Percentiles rank a stretch among this genome's conserved stretches.
Conservation (phyloP, 2,888 invertebrate genomes). For the Pycnomerus fuliginosus region DNA sequence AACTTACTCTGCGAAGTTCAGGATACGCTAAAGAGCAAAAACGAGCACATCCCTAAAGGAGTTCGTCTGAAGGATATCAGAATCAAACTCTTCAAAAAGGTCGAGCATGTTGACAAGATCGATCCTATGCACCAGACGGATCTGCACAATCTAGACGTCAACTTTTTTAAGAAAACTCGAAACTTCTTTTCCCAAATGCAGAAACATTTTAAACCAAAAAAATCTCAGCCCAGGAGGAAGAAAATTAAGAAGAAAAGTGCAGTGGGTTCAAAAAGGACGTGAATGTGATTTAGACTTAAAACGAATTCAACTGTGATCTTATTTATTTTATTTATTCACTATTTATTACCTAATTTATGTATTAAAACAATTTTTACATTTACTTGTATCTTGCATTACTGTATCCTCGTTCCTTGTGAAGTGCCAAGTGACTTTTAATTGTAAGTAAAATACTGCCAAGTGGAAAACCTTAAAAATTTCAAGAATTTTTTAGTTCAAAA, state of each 20-base stretch:
- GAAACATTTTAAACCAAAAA: neutral
- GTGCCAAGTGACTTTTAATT: no score
- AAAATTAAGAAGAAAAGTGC: conserved; percentile 1
- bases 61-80: conserved; percentile 50
- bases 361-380: conserved; percentile 1
- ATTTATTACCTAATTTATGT: neutral
- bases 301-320: conserved; percentile 1
- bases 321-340: neutral
- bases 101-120: conserved; percentile 54
- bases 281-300: neutral
- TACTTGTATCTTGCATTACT: no score
- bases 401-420: no score
- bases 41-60: conserved; percentile 47
- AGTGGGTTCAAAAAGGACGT: conserved; percentile 6
- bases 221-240: neutral
- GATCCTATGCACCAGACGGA: no score
- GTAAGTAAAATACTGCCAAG: no score
- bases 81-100: conserved; percentile 50
- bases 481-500: no score
- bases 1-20: conserved; percentile 60
- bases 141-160: conserved; percentile 62
- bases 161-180: conserved; percentile 61
- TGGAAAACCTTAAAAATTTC: no score
- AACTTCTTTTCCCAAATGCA: conserved; percentile 50
- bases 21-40: conserved; percentile 51